These are phyloP conservation scores for Platysternon megacephalum DNA, from an alignment of 2,113 vertebrate genomes.

Conservation along the genomic window DNA sequence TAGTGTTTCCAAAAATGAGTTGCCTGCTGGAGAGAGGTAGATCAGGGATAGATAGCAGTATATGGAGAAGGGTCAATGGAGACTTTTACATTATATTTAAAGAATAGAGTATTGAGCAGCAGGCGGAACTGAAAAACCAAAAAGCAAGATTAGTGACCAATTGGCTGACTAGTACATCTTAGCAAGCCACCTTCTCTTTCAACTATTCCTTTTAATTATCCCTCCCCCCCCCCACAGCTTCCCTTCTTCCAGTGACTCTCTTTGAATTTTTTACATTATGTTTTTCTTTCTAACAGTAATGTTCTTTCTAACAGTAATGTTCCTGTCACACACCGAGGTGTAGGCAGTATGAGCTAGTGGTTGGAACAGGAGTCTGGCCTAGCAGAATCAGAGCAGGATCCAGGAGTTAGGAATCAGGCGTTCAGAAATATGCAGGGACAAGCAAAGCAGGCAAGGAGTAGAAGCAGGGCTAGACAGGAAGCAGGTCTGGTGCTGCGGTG, in stretches of 20 bases:
- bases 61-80: too few species aligned
- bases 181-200: background rate
- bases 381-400: background rate
- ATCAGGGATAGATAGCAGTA: background rate
- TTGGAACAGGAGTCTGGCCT: background rate
- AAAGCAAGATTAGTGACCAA: background rate
- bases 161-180: background rate
- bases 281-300: too few species aligned
- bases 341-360: background rate
- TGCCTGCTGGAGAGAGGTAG: background rate
- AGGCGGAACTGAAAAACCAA: background rate
- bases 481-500: background rate
- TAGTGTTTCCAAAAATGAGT: background rate
- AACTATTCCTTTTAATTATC: background rate
- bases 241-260: background rate
- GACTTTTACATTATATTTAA: too few species aligned
- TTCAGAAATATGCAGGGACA: background rate
- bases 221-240: too few species aligned
- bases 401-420: background rate
- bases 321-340: background rate
- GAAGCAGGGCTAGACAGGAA: background rate
- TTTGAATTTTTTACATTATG: background rate
- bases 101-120: background rate
- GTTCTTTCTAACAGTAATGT: background rate
- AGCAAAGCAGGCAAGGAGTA: background rate